These are phyloP conservation scores for Odontesthes bonariensis DNA, from an alignment of 2,113 vertebrate genomes.

Conservation along the genomic window DNA sequence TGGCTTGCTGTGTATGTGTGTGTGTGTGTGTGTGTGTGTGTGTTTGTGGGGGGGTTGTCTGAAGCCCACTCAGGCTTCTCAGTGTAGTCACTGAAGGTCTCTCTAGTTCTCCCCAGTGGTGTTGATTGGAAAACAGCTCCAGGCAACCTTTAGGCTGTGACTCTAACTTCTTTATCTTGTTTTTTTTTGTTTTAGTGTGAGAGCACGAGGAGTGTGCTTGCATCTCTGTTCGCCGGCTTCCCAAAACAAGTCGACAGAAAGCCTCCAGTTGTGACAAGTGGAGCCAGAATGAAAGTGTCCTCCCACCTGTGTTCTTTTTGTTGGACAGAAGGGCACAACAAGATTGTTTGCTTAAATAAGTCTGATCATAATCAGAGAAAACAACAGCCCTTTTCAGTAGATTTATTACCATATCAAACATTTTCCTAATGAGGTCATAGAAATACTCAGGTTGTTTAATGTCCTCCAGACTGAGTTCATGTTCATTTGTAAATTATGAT, in stretches of 20 bases:
- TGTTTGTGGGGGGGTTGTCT: conserved; percentile 28
- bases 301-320: background rate
- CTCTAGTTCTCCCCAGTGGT: conserved; percentile 70
- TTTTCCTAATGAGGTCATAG: too few relatives aligned
- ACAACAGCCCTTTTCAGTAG: too few relatives aligned
- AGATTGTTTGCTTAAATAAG: too few relatives aligned
- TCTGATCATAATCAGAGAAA: too few relatives aligned
- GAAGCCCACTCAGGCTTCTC: conserved; percentile 68
- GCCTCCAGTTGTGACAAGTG: background rate
- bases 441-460: too few relatives aligned
- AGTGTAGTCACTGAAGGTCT: conserved; percentile 64
- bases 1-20: conserved; percentile 14
- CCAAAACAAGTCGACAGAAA: background rate
- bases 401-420: too few relatives aligned
- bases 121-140: conserved; percentile 76
- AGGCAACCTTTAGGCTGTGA: conserved; percentile 68
- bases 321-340: too few relatives aligned
- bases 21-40: conserved; percentile 23
- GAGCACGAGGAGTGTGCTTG: background rate
- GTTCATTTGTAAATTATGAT: too few relatives aligned
- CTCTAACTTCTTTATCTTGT: conserved; percentile 52
- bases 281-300: background rate
- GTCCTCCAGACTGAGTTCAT: too few relatives aligned
- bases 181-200: conserved; percentile 35
- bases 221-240: conserved; percentile 26